phyloP scores from a whole-genome alignment of 2,797 vertebrate species.

The Denticeps clupeoides region DNA sequence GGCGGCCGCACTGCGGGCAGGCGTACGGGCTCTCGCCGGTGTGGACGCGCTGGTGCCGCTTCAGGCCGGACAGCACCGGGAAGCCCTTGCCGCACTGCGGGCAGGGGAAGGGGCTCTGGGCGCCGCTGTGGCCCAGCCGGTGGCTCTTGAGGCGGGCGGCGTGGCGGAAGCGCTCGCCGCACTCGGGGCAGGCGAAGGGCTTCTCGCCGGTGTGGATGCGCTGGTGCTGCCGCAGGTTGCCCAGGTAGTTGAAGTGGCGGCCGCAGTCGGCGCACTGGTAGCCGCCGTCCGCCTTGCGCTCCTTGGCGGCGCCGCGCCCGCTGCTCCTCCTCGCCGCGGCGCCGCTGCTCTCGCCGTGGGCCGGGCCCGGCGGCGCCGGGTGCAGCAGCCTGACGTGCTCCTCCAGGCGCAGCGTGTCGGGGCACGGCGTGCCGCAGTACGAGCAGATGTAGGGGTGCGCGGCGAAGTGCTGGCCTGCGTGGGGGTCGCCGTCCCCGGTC shows the following conservation, averaged over 20 bases:
- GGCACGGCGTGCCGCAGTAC: constrained; percentile 65
- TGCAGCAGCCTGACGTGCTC: constrained; percentile 49
- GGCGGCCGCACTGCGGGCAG: constrained; percentile 62
- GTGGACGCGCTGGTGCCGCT: constrained; percentile 65
- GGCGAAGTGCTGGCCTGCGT: constrained; percentile 48
- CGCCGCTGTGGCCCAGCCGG: constrained; percentile 62
- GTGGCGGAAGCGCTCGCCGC: constrained; percentile 63
- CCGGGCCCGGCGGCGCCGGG: constrained; percentile 3
- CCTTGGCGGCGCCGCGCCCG: constrained; percentile 34
- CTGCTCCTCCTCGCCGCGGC: too few relatives aligned
- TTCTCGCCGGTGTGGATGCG: constrained; percentile 69
- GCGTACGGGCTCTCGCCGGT: constrained; percentile 65
- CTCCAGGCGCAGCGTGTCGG: constrained; percentile 56
- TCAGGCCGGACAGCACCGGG: constrained; percentile 63
- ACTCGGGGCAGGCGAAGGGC: constrained; percentile 63
- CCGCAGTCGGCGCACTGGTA: constrained; percentile 66
- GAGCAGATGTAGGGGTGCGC: constrained; percentile 62
- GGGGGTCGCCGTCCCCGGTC: constrained; percentile 25
- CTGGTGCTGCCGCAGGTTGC: constrained; percentile 67
- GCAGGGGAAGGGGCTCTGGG: constrained; percentile 66
- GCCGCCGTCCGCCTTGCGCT: constrained; percentile 56
- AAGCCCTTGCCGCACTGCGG: constrained; percentile 69
- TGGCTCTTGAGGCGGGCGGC: constrained; percentile 66
- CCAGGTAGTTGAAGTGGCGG: constrained; percentile 67
- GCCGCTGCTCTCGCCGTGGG: too few relatives aligned